phyloP scores from a whole-genome alignment of 2,113 vertebrate species.

The Dascyllus trimaculatus region DNA sequence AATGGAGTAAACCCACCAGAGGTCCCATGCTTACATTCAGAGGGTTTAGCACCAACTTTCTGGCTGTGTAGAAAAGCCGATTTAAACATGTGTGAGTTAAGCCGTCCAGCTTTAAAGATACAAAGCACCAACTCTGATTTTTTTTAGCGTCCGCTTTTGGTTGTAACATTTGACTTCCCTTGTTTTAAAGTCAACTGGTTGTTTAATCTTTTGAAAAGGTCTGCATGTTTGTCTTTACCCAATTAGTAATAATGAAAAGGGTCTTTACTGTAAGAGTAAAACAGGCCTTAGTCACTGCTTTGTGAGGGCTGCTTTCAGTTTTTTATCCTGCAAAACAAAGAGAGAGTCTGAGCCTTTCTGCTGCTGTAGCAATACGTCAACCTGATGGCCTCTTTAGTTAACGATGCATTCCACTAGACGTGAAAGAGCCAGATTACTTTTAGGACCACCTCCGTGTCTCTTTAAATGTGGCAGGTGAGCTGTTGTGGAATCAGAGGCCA shows the following conservation, averaged over 20 bases:
- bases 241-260: not conserved
- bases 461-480: conserved; percentile 46
- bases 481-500: conserved; percentile 46
- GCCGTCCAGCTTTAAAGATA: not conserved
- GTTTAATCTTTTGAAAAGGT: too few relatives aligned
- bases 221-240: not conserved
- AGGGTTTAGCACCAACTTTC: conserved; percentile 1
- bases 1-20: not conserved
- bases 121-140: not conserved
- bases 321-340: not conserved
- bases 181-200: not conserved
- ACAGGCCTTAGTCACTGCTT: not conserved
- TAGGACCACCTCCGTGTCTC: not conserved
- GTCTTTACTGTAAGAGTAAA: not conserved
- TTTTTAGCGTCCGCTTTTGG: not conserved
- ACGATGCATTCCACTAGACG: not conserved
- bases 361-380: conserved; percentile 4
- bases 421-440: conserved; percentile 7
- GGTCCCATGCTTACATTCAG: not conserved
- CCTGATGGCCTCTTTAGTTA: not conserved
- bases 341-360: not conserved
- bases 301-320: not conserved
- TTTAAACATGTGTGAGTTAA: not conserved
- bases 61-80: conserved; percentile 9
- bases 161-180: not conserved